Percentiles rank a stretch among this genome's conserved stretches.
Conservation (phyloP, 1,140 invertebrate species). For the Sipha flava region DNA sequence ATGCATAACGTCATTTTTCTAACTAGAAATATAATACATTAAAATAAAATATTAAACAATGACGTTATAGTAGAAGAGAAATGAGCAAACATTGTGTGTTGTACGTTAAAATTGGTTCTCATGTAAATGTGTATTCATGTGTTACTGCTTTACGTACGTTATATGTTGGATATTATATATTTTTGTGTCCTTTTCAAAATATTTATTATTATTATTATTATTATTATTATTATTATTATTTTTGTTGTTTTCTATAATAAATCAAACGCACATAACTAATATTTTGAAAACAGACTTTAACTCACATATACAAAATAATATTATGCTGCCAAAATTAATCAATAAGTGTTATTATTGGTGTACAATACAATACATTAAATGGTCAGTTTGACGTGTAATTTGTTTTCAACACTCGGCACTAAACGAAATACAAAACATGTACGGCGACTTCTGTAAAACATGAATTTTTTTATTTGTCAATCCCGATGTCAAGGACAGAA, state of each 20-base stretch:
- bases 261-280: not conserved
- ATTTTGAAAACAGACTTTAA: no score
- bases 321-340: not conserved
- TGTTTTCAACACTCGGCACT: not conserved
- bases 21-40: no score
- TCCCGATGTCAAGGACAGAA: slow-evolving; percentile 21
- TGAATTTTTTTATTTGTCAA: slow-evolving; percentile 3
- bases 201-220: not conserved
- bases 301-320: not conserved
- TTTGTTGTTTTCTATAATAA: not conserved
- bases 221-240: not conserved
- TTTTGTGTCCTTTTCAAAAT: not conserved
- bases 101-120: not conserved
- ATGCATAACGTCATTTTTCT: no score
- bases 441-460: not conserved
- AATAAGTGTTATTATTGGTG: not conserved
- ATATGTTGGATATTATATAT: not conserved
- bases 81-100: no score
- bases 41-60: no score
- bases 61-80: no score
- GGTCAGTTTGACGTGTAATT: not conserved
- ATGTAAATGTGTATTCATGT: no score
- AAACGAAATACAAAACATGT: not conserved
- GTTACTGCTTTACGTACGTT: no score
- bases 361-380: not conserved